Conservation (phyloP, 2,888 invertebrate genomes). For the Drosophila pegasa region DNA sequence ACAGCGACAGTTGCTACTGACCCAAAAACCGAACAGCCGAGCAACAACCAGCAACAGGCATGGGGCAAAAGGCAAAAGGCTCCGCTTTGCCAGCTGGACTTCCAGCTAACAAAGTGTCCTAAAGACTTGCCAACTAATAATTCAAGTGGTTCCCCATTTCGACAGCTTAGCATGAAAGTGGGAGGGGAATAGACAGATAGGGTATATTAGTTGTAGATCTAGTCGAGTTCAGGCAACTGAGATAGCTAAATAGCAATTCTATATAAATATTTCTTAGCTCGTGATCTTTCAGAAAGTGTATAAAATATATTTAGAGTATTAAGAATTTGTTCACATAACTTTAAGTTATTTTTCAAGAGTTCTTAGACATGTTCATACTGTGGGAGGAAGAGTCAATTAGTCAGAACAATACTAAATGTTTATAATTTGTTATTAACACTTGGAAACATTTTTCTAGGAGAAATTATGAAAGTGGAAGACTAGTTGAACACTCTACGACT, state of each 20-base stretch:
- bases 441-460: no score
- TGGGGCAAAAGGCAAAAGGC: constrained; percentile 27
- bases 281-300: not conserved
- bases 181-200: not conserved
- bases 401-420: no score
- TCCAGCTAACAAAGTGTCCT: constrained; percentile 17
- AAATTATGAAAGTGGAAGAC: no score
- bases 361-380: no score
- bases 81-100: constrained; percentile 17
- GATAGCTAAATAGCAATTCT: not conserved
- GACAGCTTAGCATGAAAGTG: constrained; percentile 3
- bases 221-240: not conserved
- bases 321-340: no score
- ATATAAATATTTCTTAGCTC: not conserved
- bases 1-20: constrained; percentile 63
- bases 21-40: constrained; percentile 63
- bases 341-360: no score
- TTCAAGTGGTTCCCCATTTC: constrained; percentile 20
- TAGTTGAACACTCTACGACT: no score
- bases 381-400: no score
- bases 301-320: no score
- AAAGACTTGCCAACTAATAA: constrained; percentile 21
- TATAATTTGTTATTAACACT: no score
- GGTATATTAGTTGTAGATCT: not conserved
- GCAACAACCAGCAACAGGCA: constrained; percentile 12